phyloP scores from a whole-genome alignment of 2,888 invertebrate genomes.

The Acholoe squamosa region DNA sequence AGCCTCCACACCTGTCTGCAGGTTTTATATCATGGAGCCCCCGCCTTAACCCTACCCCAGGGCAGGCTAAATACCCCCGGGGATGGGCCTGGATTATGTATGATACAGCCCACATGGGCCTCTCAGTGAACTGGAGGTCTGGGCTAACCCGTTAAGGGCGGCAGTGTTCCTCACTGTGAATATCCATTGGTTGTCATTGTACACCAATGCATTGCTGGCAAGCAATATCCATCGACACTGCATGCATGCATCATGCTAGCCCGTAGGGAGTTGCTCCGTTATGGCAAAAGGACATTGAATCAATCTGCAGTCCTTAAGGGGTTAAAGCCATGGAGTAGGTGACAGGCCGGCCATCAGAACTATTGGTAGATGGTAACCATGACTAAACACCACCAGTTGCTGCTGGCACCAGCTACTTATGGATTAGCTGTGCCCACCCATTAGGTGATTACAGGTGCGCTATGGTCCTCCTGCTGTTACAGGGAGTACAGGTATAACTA shows the following conservation, averaged over 20 bases:
- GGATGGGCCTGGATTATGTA: slow-evolving; percentile 22
- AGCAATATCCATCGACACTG: no score
- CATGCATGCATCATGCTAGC: no score
- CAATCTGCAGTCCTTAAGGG: no score
- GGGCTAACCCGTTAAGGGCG: neutral
- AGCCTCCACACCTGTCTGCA: slow-evolving; percentile 33
- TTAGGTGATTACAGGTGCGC: neutral
- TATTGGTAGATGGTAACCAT: no score
- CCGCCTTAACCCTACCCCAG: slow-evolving; percentile 30
- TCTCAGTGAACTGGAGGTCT: neutral
- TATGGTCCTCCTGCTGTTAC: no score
- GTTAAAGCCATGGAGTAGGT: no score
- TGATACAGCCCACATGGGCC: slow-evolving; percentile 4
- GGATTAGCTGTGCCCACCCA: neutral
- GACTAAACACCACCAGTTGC: neutral
- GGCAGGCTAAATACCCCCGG: slow-evolving; percentile 11
- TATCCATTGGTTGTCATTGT: no score
- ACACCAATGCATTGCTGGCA: no score
- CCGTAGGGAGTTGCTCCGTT: no score
- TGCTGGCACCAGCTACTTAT: neutral
- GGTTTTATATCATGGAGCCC: slow-evolving; percentile 34
- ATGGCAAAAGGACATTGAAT: no score
- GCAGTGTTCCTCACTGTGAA: neutral
- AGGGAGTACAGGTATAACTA: no score
- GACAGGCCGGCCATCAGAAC: no score